Conservation (phyloP, 1,140 invertebrate genomes). For the Antheraea mylitta region DNA sequence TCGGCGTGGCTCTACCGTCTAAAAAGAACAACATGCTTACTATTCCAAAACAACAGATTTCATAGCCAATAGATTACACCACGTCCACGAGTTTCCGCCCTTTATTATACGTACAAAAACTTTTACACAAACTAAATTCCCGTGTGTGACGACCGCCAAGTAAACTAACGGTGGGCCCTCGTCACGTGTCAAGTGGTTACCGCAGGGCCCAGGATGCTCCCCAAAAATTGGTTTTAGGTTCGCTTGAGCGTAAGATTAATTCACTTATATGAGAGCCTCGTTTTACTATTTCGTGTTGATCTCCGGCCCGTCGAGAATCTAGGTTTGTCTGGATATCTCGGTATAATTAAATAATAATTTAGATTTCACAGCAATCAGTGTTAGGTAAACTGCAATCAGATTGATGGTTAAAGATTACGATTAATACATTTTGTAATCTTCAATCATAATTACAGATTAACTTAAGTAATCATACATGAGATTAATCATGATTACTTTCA, state of each 20-base stretch:
- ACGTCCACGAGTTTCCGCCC: too few relatives aligned
- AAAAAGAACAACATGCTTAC: too few relatives aligned
- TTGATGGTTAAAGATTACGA: too few relatives aligned
- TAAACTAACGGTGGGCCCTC: constrained; percentile 44
- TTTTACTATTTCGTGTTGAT: background rate
- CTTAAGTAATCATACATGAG: too few relatives aligned
- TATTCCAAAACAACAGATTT: too few relatives aligned
- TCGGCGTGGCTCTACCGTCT: too few relatives aligned
- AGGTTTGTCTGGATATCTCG: background rate
- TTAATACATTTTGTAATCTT: too few relatives aligned
- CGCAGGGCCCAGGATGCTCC: constrained; percentile 34
- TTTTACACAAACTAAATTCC: background rate
- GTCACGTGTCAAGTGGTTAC: constrained; percentile 43
- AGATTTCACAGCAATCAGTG: too few relatives aligned
- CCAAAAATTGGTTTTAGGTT: constrained; percentile 48
- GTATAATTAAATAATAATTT: background rate
- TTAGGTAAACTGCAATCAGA: too few relatives aligned
- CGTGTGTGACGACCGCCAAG: constrained; percentile 8
- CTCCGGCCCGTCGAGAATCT: background rate
- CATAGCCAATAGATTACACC: too few relatives aligned
- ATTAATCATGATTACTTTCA: too few relatives aligned
- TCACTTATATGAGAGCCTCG: constrained; percentile 32
- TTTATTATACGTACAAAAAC: background rate
- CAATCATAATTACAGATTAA: too few relatives aligned
- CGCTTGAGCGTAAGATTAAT: constrained; percentile 38